Percentiles rank a stretch among this genome's conserved stretches.
phyloP scores from a whole-genome alignment of 2,797 vertebrate genomes.

The Eospalax fontanierii region DNA sequence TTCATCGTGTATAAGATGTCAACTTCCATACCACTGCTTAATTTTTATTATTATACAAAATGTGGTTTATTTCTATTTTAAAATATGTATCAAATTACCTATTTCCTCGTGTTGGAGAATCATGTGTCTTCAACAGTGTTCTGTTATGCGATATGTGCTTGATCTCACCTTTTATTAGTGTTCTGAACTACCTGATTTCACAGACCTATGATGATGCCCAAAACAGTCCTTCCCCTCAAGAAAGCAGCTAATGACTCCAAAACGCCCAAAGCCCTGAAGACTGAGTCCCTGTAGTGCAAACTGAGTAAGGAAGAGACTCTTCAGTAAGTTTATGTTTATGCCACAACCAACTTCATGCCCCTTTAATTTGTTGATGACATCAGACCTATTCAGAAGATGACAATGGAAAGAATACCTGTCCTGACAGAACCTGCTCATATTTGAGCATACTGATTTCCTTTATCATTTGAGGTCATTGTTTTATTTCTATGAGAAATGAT shows the following conservation, averaged over 20 bases:
- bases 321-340: background rate
- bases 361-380: background rate
- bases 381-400: background rate
- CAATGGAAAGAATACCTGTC: background rate
- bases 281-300: constrained; percentile 23
- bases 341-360: background rate
- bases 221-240: background rate
- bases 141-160: background rate
- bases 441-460: background rate
- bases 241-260: constrained; percentile 23
- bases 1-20: background rate
- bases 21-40: background rate
- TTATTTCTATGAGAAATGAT: background rate
- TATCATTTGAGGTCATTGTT: background rate
- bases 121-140: background rate
- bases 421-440: background rate
- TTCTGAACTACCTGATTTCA: background rate
- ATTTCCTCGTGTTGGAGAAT: background rate
- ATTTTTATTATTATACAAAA: background rate
- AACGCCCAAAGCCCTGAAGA: background rate
- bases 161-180: background rate
- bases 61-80: background rate
- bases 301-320: background rate
- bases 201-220: background rate
- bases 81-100: background rate